Base-by-base conservation (phyloP, 2,113 vertebrate genomes). In the Alexandromys fortis region DNA sequence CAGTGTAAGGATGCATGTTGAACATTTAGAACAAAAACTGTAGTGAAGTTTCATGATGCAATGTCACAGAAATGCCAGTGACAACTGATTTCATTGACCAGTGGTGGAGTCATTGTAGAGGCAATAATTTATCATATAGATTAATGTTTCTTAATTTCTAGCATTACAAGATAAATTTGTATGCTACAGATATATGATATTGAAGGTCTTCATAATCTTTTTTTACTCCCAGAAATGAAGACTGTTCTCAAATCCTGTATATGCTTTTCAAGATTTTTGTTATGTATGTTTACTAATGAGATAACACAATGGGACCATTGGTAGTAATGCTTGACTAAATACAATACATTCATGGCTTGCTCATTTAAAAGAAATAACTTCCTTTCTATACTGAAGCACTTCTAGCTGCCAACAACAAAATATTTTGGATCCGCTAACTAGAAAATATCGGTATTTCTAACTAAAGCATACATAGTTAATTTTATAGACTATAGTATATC, bases 311-410 rank as follows among this genome's bases (percentile, higher is more conserved):
- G 16, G 83, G 65, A 63, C 1, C 28, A 26, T 52, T 4, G 13
- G 65, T 45, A 52, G 3, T 49, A 89, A 65, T 55, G 9, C 1
- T 86, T 88, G 24, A 17, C 11, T 49, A 85, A 93, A 55, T 67
- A 63, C 6, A 49, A 47, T 75, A 67, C 6, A 28, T 87, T 90
- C 3, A 47, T 63, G 55, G 52, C n/a, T 42, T 75, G 14, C 7
- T 91, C 55, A 87, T 78, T 88, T 81, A 13, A 81, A 88, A 83
- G 61, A 94, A 86, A 82, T 58, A 52, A 63, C 38, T 45, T 97
- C 2, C 0, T 65, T 72, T 87, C n/a, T 49, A 21, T 9, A 16
- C 42, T 61, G 10, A 86, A 61, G 12, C 2, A 47, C 1, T 38
- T 49, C 4, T 1, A 45, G 3, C 65, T 86, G 55, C 33, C 52